Evolutionary conservation across 2,113 vertebrate species (phyloP).

Genomic region (Ophthalmotilapia sp.): DNA sequence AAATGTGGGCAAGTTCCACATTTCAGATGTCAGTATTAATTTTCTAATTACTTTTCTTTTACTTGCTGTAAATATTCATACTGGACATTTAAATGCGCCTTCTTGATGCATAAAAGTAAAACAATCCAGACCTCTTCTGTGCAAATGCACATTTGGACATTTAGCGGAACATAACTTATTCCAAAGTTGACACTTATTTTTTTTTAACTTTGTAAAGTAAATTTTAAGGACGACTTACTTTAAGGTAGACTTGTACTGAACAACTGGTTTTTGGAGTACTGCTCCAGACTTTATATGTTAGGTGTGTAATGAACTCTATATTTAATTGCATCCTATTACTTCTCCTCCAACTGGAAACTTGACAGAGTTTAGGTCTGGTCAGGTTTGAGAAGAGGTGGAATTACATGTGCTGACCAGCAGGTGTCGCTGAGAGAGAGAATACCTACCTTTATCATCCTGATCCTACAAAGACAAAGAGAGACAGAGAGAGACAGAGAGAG

Average conservation of each 20-base stretch:
- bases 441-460: slow-evolving; percentile 61
- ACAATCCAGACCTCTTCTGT: neutral
- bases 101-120: neutral
- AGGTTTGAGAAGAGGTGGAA: neutral
- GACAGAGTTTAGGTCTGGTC: neutral
- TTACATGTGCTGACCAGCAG: slow-evolving; percentile 46
- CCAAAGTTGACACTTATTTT: neutral
- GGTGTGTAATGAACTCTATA: neutral
- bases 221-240: neutral
- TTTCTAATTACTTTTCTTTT: neutral
- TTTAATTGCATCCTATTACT: neutral
- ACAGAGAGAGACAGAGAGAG: neutral
- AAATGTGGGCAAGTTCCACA: neutral
- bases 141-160: neutral
- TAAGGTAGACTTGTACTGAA: neutral
- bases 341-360: neutral
- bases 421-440: slow-evolving; percentile 9
- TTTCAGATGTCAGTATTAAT: neutral
- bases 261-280: neutral
- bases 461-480: slow-evolving; percentile 31
- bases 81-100: fast-evolving
- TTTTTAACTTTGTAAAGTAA: neutral
- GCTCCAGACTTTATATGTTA: neutral
- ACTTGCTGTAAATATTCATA: neutral
- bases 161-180: neutral